Conservation (phyloP, 2,113 vertebrate genomes). For the Stictonetta naevosa region DNA sequence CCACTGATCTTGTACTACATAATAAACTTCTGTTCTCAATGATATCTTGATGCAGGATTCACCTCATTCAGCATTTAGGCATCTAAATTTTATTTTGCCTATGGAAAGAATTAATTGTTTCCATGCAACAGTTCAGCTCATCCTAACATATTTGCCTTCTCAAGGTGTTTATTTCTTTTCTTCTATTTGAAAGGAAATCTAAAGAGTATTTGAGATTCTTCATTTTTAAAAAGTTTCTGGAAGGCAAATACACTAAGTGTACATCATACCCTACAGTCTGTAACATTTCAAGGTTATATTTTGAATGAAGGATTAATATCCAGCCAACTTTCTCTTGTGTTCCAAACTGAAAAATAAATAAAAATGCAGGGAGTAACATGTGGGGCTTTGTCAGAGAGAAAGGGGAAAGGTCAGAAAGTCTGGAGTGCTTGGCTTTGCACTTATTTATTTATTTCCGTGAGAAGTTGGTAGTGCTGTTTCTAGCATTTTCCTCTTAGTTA, state of each 20-base stretch:
- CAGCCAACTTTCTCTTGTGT: background rate
- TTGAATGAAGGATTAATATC: background rate
- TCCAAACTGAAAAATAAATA: background rate
- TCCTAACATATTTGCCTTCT: background rate
- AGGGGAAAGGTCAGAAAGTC: background rate
- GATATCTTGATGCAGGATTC: background rate
- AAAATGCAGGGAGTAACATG: background rate
- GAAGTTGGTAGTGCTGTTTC: constrained; percentile 48
- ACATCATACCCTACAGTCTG: background rate
- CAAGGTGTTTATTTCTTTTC: background rate
- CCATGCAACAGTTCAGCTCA: fast-evolving
- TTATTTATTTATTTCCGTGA: background rate
- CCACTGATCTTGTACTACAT: background rate
- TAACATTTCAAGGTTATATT: background rate
- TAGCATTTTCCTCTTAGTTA: constrained; percentile 63
- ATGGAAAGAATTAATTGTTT: background rate
- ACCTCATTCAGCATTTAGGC: background rate
- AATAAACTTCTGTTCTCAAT: background rate
- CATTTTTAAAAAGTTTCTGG: background rate
- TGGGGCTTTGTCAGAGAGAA: background rate
- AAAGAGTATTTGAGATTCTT: background rate
- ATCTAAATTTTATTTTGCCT: background rate
- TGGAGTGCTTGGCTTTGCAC: background rate
- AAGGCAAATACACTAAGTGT: background rate
- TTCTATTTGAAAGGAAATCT: background rate